Percentiles rank a stretch among this genome's conserved stretches.
Evolutionary conservation across 2,797 vertebrate genomes (phyloP).

Genomic region (Simalia tracyae): DNA sequence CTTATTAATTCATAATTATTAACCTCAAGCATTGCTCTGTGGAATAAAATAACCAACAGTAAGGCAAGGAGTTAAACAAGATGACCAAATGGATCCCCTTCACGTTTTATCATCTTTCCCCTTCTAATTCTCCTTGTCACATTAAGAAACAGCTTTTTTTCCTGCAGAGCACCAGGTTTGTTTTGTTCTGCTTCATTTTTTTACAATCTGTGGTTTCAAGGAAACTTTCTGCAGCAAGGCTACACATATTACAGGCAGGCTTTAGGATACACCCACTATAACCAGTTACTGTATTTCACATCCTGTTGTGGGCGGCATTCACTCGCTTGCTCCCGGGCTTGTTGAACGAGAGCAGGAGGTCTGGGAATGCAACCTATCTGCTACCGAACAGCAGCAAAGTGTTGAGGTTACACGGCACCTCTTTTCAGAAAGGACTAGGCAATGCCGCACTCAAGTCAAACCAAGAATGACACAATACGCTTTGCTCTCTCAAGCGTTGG

Average conservation of each 20-base stretch:
- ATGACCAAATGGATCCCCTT: neutral
- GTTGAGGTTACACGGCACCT: neutral
- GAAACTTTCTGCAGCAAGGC: neutral
- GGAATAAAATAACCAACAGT: neutral
- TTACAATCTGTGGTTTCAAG: neutral
- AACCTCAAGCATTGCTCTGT: neutral
- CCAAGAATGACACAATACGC: neutral
- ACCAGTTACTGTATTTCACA: neutral
- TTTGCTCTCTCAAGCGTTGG: neutral
- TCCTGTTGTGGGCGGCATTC: constrained; percentile 17
- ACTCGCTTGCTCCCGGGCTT: neutral
- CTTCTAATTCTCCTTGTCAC: too few relatives aligned
- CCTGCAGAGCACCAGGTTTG: neutral
- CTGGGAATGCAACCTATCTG: neutral
- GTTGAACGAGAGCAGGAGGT: neutral
- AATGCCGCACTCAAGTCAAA: neutral
- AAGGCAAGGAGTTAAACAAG: neutral
- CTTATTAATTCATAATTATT: neutral
- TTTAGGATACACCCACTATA: neutral
- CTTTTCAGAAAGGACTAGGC: neutral
- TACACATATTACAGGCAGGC: neutral
- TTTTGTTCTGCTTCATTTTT: neutral
- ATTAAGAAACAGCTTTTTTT: neutral
- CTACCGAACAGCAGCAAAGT: neutral
- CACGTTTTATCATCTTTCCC: neutral